phyloP scores from a whole-genome alignment of 2,888 invertebrate genomes.

The Ectobius pallidus region DNA sequence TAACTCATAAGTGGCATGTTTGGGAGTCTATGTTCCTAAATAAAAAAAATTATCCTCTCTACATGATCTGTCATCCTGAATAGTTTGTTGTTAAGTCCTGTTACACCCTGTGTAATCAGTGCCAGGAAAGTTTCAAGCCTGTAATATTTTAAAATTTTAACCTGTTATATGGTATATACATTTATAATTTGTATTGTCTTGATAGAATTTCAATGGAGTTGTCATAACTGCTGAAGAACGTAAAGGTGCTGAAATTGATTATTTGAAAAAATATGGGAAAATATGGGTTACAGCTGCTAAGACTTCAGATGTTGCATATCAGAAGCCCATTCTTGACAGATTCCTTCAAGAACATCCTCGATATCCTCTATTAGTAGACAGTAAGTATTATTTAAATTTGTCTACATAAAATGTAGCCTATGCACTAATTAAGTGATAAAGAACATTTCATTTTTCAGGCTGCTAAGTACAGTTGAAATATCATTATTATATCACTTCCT shows the following conservation, averaged over 20 bases:
- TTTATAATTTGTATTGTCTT: too few species aligned
- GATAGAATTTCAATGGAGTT: constrained; percentile 74
- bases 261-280: constrained; percentile 79
- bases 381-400: constrained; percentile 62
- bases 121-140: too few species aligned
- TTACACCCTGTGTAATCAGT: too few species aligned
- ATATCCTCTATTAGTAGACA: constrained; percentile 73
- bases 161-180: too few species aligned
- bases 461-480: neutral
- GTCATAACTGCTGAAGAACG: constrained; percentile 71
- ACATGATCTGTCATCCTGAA: too few species aligned
- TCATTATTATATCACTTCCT: neutral
- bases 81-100: too few species aligned
- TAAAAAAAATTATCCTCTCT: too few species aligned
- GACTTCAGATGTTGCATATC: constrained; percentile 54
- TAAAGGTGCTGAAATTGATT: constrained; percentile 89
- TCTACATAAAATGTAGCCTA: neutral
- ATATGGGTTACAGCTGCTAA: constrained; percentile 70
- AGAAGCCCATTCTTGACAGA: constrained; percentile 49
- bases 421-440: neutral
- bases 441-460: neutral
- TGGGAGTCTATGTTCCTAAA: too few species aligned
- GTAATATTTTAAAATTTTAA: too few species aligned
- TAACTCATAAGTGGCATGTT: too few species aligned
- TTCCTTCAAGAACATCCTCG: constrained; percentile 77